These are phyloP conservation scores for Acridotheres tristis DNA, from an alignment of 2,797 vertebrate genomes.

Conservation along the genomic window DNA sequence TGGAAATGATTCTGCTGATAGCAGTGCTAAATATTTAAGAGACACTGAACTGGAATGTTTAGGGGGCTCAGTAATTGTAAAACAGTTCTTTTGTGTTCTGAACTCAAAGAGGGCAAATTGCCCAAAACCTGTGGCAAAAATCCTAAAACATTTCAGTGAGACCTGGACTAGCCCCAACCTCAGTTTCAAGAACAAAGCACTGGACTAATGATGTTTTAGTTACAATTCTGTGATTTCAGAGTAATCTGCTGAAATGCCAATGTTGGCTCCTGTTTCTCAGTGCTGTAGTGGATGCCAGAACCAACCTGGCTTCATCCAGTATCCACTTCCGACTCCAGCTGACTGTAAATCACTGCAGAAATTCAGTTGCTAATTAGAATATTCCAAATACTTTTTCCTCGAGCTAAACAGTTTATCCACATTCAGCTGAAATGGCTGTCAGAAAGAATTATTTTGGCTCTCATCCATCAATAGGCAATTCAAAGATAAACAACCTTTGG, in stretches of 20 bases:
- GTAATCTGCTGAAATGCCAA: not conserved
- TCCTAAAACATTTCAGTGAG: not conserved
- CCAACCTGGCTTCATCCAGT: not conserved
- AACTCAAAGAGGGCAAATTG: not conserved
- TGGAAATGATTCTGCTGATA: not conserved
- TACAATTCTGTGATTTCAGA: not conserved
- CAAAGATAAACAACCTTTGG: not conserved
- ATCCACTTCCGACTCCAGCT: not conserved
- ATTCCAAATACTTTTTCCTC: not conserved
- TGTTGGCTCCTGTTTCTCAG: not conserved
- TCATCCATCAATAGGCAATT: not conserved
- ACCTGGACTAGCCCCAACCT: not conserved
- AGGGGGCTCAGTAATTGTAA: not conserved
- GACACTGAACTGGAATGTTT: not conserved
- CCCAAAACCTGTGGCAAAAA: conserved; percentile 2
- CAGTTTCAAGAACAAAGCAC: not conserved
- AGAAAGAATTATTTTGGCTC: not conserved
- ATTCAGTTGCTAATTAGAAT: not conserved
- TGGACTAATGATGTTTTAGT: not conserved
- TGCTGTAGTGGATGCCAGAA: not conserved
- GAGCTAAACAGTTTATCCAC: not conserved
- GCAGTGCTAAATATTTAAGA: not conserved
- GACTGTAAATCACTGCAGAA: not conserved
- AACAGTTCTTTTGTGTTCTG: not conserved
- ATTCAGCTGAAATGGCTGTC: not conserved